phyloP scores from a whole-genome alignment of 2,797 vertebrate genomes.

The Enteromius mattozi region DNA sequence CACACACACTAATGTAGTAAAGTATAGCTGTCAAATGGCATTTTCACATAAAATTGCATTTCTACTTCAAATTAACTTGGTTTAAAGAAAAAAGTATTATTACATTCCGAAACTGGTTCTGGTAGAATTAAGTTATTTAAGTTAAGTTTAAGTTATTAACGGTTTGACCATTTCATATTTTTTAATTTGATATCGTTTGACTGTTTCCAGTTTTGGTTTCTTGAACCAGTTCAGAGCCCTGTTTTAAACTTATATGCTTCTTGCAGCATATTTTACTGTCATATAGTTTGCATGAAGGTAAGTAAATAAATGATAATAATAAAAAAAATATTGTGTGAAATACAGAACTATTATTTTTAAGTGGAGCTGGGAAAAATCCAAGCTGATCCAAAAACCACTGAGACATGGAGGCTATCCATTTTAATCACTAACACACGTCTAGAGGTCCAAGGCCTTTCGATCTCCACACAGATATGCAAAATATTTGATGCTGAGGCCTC shows the following conservation, averaged over 20 bases:
- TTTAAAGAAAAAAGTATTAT: too few species aligned
- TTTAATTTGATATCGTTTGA: too few species aligned
- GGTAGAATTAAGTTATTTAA: too few species aligned
- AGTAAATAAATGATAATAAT: neutral
- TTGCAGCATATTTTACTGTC: conserved; percentile 4
- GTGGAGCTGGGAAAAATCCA: neutral
- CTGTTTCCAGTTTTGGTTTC: too few species aligned
- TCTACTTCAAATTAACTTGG: too few species aligned
- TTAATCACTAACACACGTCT: conserved; percentile 41
- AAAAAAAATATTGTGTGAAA: neutral
- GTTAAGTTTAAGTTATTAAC: too few species aligned
- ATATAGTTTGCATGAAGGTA: neutral
- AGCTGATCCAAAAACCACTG: neutral
- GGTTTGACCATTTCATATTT: too few species aligned
- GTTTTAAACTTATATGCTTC: neutral
- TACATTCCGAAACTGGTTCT: too few species aligned
- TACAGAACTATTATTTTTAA: neutral
- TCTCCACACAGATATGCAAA: conserved; percentile 71
- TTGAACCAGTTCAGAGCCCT: too few species aligned
- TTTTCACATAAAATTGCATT: neutral
- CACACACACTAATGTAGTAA: neutral
- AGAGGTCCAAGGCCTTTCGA: conserved; percentile 49
- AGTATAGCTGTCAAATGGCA: neutral
- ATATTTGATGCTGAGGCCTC: conserved; percentile 64
- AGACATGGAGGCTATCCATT: neutral